Evolutionary conservation across 1,140 invertebrate genomes (phyloP).

Genomic region (Galleria mellonella): DNA sequence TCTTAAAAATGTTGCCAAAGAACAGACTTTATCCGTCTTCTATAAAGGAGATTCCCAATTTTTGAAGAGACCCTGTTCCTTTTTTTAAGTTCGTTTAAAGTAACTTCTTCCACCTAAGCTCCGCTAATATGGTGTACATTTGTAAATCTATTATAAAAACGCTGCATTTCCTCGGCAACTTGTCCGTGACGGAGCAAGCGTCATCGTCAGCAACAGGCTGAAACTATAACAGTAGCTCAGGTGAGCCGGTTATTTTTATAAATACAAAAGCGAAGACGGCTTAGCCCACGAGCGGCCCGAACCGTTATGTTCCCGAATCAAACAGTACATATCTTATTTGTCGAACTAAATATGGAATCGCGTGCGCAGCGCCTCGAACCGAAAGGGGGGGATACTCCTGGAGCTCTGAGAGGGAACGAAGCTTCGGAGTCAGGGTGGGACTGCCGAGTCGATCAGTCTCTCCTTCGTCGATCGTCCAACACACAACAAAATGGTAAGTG

Average conservation of each 20-base stretch:
- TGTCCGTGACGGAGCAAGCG: no score
- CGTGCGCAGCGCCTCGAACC: conserved; percentile 13
- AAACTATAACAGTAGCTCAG: conserved; percentile 19
- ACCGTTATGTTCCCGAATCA: conserved; percentile 38
- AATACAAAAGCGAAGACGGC: conserved; percentile 24
- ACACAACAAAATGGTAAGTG: conserved; percentile 68
- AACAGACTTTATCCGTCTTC: no score
- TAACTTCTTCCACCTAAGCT: no score
- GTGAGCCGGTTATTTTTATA: conserved; percentile 39
- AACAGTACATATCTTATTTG: conserved; percentile 30
- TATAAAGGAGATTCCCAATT: no score
- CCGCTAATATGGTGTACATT: no score
- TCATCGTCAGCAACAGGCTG: conserved; percentile 9
- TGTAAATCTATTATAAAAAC: no score
- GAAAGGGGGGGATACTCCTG: conserved; percentile 33
- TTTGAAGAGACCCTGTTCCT: no score
- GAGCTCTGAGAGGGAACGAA: conserved; percentile 27
- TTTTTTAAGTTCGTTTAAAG: no score
- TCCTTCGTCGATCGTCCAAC: conserved; percentile 58
- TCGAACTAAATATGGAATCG: conserved; percentile 69
- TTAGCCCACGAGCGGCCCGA: conserved; percentile 20
- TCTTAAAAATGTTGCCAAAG: no score
- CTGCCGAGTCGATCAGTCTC: conserved; percentile 66
- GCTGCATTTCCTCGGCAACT: no score
- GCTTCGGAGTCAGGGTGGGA: conserved; percentile 68